Percentiles rank a stretch among this genome's conserved stretches.
Conservation (phyloP, 2,888 invertebrate species). For the Steinernema hermaphroditum region DNA sequence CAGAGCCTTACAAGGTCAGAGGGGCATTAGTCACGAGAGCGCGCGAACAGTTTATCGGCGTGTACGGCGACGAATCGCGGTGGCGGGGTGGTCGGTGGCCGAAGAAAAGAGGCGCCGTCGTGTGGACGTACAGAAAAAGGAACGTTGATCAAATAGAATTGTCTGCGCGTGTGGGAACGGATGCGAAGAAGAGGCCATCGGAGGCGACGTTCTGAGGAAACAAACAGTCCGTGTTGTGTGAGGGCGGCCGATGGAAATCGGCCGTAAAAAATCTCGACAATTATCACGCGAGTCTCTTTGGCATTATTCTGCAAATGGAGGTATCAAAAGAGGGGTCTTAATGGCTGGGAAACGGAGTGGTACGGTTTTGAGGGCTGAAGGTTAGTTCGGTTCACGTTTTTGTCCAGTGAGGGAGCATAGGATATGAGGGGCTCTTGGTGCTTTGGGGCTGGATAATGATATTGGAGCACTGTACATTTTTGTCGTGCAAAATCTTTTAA, state of each 20-base stretch:
- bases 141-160: background rate
- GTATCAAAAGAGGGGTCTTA: background rate
- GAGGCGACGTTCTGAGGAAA: background rate
- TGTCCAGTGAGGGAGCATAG: no score
- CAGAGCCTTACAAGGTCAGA: slow-evolving; percentile 23
- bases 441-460: no score
- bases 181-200: background rate
- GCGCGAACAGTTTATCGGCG: slow-evolving; percentile 28
- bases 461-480: no score
- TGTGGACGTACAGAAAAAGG: background rate
- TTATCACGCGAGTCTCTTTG: background rate
- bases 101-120: background rate
- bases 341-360: background rate
- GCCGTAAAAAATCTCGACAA: background rate
- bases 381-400: no score
- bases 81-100: background rate
- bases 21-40: slow-evolving; percentile 24
- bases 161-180: slow-evolving; percentile 6
- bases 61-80: background rate
- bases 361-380: no score
- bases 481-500: no score
- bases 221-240: background rate
- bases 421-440: no score
- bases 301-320: background rate
- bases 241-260: background rate